Evolutionary conservation across 2,113 vertebrate species (phyloP), one percentile per base, ranked within the genome.

Genomic region (Sialia sialis): DNA sequence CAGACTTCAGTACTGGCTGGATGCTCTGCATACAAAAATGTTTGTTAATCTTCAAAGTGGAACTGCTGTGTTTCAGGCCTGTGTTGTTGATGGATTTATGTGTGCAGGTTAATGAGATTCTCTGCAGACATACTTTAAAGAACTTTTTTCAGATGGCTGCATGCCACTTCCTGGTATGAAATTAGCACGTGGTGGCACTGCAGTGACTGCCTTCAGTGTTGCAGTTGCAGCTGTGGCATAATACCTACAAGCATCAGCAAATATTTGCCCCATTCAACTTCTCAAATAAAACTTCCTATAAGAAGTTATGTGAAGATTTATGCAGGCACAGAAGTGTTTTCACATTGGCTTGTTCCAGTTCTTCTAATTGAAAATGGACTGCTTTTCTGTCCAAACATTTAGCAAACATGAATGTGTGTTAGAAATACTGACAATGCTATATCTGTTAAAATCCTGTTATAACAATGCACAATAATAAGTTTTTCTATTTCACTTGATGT

Each of bases 81-180:
- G 25, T 36, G 17, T 84, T 95, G 51, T 51, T 69, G 55, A 34
- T 59, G 78, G 21, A 49, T 87, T 56, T 89, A 13, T 32, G 16
- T 75, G 12, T 38, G 15, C 7, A 15, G 48, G 49, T 82, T 84
- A 84, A 68, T 2, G 32, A 84, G 13, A 29, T 83, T 60, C 64
- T 68, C 64, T 67, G 43, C 2, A 3, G 76, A 69, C 21, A 54
- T 13, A 56, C 48, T 74, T 76, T 34, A 11, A 72, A 90, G 36
- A 85, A 52, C 13, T 75, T 70, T 79, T 27, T 87, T 91, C 44
- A 63, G 46, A 46, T 66, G 64, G 25, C 34, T 80, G 7, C 39
- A 12, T 92, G 22, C 74, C 68, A 87, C 91, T 96, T 96, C 91
- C 93, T 94, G 79, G 60, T 90, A 7, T 60, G 72, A 72, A 74